phyloP scores from a whole-genome alignment of 2,113 vertebrate species.

The Hippopotamus amphibius region DNA sequence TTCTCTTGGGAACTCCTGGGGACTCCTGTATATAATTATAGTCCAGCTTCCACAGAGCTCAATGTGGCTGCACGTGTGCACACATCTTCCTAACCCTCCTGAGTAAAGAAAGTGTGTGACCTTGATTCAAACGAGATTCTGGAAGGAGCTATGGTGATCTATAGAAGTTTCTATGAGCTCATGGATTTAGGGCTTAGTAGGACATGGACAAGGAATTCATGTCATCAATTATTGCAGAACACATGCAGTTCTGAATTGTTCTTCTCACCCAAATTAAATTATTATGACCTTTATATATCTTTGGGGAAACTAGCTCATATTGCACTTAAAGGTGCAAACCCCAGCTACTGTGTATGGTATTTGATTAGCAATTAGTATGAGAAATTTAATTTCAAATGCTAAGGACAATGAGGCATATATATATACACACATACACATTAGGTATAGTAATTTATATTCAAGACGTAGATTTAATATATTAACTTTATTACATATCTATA shows the following conservation, averaged over 20 bases:
- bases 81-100: neutral
- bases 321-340: neutral
- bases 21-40: neutral
- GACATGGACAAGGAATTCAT: neutral
- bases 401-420: neutral
- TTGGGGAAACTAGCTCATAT: neutral
- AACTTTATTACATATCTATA: neutral
- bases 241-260: neutral
- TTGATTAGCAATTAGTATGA: neutral
- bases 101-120: neutral
- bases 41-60: neutral
- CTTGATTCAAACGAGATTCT: neutral
- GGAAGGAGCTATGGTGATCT: neutral
- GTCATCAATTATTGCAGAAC: neutral
- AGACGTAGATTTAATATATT: neutral
- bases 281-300: neutral
- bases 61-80: rapidly evolving
- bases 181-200: neutral
- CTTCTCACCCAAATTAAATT: neutral
- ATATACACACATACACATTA: neutral
- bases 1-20: neutral
- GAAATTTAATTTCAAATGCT: neutral
- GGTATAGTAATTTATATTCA: neutral
- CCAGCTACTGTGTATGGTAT: neutral
- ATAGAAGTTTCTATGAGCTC: neutral